Conservation (phyloP, 1,140 invertebrate species). For the Sarcophaga bullata region DNA sequence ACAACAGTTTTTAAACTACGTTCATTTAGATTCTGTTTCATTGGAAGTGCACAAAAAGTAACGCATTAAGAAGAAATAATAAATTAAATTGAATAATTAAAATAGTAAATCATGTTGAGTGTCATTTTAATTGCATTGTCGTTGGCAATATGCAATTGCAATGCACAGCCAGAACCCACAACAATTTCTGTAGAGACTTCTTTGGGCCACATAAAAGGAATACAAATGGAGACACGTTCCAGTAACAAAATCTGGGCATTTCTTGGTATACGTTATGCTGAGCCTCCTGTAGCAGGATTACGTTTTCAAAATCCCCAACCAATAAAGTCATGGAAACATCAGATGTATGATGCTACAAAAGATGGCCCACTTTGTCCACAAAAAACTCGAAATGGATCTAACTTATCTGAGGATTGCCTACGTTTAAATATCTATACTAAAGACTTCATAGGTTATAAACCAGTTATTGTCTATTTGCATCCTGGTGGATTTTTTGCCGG, state of each 20-base stretch:
- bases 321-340: constrained; percentile 67
- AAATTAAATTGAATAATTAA: neutral
- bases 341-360: constrained; percentile 67
- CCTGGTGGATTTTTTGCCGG: constrained; percentile 70
- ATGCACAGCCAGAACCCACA: neutral
- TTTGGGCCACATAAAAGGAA: constrained; percentile 54
- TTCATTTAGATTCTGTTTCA: neutral
- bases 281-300: constrained; percentile 64
- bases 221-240: constrained; percentile 50
- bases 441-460: constrained; percentile 56
- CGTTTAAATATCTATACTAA: constrained; percentile 85
- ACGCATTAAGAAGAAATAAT: neutral
- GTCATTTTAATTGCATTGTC: neutral
- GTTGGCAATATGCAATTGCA: neutral
- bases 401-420: constrained; percentile 78
- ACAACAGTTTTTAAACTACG: neutral
- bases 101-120: neutral
- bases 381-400: constrained; percentile 54
- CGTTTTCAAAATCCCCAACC: constrained; percentile 65
- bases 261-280: constrained; percentile 73
- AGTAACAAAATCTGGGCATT: constrained; percentile 71
- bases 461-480: constrained; percentile 74
- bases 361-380: constrained; percentile 71
- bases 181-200: constrained; percentile 40
- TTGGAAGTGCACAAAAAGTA: neutral